These are phyloP conservation scores for Thrips palmi DNA, from an alignment of 1,140 invertebrate species.

Conservation along the genomic window DNA sequence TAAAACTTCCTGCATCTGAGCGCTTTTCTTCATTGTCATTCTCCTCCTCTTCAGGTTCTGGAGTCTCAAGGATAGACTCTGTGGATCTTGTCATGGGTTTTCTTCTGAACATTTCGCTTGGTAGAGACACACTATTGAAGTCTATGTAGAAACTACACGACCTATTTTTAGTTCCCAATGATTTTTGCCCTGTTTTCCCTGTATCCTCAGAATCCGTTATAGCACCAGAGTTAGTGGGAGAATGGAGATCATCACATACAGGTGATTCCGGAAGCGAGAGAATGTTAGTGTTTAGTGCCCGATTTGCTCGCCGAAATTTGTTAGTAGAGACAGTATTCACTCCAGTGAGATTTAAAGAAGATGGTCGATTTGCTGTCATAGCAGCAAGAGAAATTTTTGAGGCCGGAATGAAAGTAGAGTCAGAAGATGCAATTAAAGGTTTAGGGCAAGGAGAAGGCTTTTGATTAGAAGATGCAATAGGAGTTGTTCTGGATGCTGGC, in stretches of 20 bases:
- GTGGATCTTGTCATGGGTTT: slow-evolving; percentile 19
- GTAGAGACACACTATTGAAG: slow-evolving; percentile 22
- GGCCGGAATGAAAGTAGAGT: not conserved
- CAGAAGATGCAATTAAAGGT: not conserved
- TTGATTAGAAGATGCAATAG: too few species aligned
- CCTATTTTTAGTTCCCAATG: too few species aligned
- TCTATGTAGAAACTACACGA: slow-evolving; percentile 24
- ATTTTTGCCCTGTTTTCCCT: too few species aligned
- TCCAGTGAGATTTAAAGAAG: not conserved
- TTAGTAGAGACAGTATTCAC: not conserved
- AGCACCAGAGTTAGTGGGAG: slow-evolving; percentile 13
- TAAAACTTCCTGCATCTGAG: slow-evolving; percentile 39
- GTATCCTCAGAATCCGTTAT: slow-evolving; percentile 12
- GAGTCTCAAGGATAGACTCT: slow-evolving; percentile 13
- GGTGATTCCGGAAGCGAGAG: slow-evolving; percentile 28
- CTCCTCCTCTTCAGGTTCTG: slow-evolving; percentile 15
- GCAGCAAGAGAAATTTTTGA: not conserved
- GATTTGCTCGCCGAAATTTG: not conserved
- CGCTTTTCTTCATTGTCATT: slow-evolving; percentile 17
- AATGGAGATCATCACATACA: slow-evolving; percentile 21
- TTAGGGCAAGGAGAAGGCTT: too few species aligned
- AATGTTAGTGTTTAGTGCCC: slow-evolving; percentile 15
- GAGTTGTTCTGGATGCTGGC: too few species aligned
- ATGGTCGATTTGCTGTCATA: not conserved
- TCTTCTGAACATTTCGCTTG: slow-evolving; percentile 18